These are phyloP conservation scores for Cygnus olor DNA, from an alignment of 2,797 vertebrate species.

Conservation along the genomic window DNA sequence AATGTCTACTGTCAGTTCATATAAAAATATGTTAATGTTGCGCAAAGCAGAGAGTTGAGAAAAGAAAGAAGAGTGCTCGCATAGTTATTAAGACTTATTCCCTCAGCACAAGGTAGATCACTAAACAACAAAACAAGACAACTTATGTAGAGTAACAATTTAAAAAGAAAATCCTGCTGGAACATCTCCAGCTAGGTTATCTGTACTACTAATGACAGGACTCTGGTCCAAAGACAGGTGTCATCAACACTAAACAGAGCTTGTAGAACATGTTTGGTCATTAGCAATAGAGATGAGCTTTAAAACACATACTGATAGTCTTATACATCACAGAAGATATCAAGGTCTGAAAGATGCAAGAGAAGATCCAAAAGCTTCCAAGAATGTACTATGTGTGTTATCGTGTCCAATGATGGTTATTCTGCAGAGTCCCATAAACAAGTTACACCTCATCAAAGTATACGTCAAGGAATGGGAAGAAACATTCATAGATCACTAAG, in stretches of 20 bases:
- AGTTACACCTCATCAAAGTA: background rate
- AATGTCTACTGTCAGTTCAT: slow-evolving; percentile 74
- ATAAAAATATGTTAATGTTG: slow-evolving; percentile 58
- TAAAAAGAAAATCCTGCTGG: background rate
- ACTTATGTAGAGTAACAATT: background rate
- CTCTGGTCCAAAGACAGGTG: background rate
- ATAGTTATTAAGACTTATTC: slow-evolving; percentile 37
- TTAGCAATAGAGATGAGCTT: slow-evolving; percentile 47
- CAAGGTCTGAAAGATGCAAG: slow-evolving; percentile 34
- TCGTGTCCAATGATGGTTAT: background rate
- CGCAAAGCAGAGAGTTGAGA: slow-evolving; percentile 64
- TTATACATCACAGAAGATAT: background rate
- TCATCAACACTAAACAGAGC: background rate
- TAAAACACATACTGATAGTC: background rate
- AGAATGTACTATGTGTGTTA: background rate
- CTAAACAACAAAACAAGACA: background rate
- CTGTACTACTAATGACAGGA: slow-evolving; percentile 25
- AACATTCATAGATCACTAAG: background rate
- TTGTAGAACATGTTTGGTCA: slow-evolving; percentile 9
- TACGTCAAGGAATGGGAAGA: slow-evolving; percentile 25
- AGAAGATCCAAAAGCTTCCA: slow-evolving; percentile 33
- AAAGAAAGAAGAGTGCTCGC: slow-evolving; percentile 36
- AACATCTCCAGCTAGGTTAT: background rate
- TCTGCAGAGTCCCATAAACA: slow-evolving; percentile 10
- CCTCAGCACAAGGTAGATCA: slow-evolving; percentile 34